These are phyloP conservation scores for Gortyna flavago DNA, from an alignment of 2,888 invertebrate genomes.

Conservation along the genomic window DNA sequence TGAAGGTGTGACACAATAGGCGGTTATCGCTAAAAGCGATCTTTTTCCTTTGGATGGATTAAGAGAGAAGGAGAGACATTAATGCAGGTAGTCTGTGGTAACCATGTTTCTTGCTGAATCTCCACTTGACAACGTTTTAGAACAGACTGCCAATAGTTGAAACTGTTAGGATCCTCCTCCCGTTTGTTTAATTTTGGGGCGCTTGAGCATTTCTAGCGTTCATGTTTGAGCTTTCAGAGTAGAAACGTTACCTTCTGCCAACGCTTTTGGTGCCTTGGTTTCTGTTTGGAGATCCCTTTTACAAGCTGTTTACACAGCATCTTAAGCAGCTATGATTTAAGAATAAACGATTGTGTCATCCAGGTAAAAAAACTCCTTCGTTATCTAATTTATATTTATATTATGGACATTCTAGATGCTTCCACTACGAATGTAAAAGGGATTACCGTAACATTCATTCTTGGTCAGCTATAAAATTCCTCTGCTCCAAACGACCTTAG, in stretches of 20 bases:
- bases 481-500: constrained; percentile 30
- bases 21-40: background rate
- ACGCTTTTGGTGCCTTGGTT: background rate
- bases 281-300: background rate
- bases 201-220: background rate
- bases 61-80: background rate
- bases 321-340: background rate
- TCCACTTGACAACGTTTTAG: background rate
- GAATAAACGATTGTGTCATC: background rate
- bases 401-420: background rate
- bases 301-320: background rate
- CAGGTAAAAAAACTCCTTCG: background rate
- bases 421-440: background rate
- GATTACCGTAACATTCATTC: background rate
- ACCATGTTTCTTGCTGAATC: background rate
- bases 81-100: background rate
- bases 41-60: background rate
- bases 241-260: background rate
- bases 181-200: constrained; percentile 1
- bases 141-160: background rate
- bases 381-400: background rate
- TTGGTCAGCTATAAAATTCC: constrained; percentile 1
- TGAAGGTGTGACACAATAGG: background rate
- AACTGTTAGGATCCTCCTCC: background rate
- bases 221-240: constrained; percentile 1